Evolutionary conservation across 2,888 invertebrate genomes (phyloP), one percentile per base, ranked within the genome.

Genomic region (Eupithecia centaureata): DNA sequence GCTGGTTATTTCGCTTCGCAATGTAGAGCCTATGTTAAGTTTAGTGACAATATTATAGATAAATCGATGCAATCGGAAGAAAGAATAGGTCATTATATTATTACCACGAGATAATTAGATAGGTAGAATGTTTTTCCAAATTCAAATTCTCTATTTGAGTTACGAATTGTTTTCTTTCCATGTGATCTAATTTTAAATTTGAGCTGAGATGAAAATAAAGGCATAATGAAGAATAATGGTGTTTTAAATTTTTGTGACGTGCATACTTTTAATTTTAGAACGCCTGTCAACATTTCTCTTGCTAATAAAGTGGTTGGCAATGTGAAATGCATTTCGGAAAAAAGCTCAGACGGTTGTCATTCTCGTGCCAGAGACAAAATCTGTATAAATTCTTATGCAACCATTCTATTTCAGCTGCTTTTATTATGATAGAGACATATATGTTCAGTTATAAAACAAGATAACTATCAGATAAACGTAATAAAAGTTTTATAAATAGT

Each of bases 401-500:
- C 22, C 28, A 35, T 64, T 59, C 67, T 61, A 59, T 58, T 67
- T 59, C 2, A 5, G 32, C 8, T 66, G 35, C 28, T 67, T 67
- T 67, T 67, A 70, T 65, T 70, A n/a, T 59, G 61, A 70, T 70
- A 57, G n/a, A 66, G 51, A 63, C 70, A 57, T 65, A 67, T 61
- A 67, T 59, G 61, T 60, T 57, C 65, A 59, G 59, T 47, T 66
- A 63, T 61, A 71, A 71, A 71, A 68, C 57, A 71, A 65, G 65
- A 68, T 65, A 47, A 63, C 60, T 25, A 63, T 65, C 63, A 52
- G 38, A 35, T 42, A 56, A 67, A 33, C 27, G 56, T 30, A 60
- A 71, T 69, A 74, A 76, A 73, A 65, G 59, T 61, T 68, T 66
- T 70, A 67, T 68, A 73, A 72, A 73, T 72, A 73, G 73, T 69